A percentile compares a stretch with the other conserved stretches of the same genome.
These are phyloP conservation scores for Pyrgilauda ruficollis DNA, from an alignment of 2,113 vertebrate species.

Conservation along the genomic window DNA sequence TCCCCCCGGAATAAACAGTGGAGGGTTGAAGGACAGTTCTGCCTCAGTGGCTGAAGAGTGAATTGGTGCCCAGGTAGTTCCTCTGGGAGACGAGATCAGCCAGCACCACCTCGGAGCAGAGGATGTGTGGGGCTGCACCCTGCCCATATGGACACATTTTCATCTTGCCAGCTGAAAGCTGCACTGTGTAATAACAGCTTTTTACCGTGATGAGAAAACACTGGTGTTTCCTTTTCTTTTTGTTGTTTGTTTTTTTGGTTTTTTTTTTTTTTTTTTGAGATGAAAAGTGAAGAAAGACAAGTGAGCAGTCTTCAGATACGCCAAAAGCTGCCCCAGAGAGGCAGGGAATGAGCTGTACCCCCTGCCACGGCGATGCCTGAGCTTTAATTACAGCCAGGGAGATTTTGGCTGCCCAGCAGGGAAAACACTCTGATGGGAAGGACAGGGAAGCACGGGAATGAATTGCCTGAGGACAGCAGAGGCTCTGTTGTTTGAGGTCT, in stretches of 20 bases:
- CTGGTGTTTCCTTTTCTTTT: neutral
- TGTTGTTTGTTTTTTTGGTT: neutral
- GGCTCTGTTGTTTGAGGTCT: neutral
- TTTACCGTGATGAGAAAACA: neutral
- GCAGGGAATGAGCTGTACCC: neutral
- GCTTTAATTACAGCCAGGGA: slow-evolving; percentile 17
- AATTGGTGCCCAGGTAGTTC: neutral
- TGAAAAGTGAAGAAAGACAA: neutral
- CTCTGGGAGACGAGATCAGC: neutral
- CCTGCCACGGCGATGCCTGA: neutral
- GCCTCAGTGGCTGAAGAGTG: neutral
- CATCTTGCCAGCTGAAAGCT: neutral
- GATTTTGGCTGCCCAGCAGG: neutral
- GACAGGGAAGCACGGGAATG: neutral
- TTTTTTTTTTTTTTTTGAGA: neutral
- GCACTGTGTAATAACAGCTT: neutral
- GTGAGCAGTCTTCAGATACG: neutral
- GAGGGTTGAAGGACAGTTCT: neutral
- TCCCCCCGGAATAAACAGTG: neutral
- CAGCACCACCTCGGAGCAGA: neutral
- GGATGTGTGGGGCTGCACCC: neutral
- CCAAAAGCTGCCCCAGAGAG: neutral
- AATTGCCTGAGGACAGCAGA: slow-evolving; percentile 12
- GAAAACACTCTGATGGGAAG: neutral
- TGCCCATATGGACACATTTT: rapidly evolving